A percentile compares a stretch with the other conserved stretches of the same genome.
Evolutionary conservation across 2,113 vertebrate species (phyloP).

Genomic region (Brevimyrus niger): DNA sequence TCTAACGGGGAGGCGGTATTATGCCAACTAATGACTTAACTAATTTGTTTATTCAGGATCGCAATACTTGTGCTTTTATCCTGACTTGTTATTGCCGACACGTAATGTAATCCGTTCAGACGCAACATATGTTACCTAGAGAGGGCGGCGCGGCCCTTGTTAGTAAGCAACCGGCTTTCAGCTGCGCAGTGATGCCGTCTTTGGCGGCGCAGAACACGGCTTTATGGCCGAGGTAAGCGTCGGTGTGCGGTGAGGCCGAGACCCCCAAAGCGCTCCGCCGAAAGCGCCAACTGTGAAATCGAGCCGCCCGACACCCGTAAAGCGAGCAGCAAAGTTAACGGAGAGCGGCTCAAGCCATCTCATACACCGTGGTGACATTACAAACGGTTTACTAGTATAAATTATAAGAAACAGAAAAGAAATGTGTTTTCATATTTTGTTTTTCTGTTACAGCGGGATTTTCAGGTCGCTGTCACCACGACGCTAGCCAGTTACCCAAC

Average conservation of each 20-base stretch:
- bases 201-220: background rate
- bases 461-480: background rate
- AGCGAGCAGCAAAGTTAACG: background rate
- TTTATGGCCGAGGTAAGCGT: background rate
- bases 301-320: background rate
- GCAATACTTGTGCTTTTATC: background rate
- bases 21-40: background rate
- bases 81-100: background rate
- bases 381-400: background rate
- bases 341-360: background rate
- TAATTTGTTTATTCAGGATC: background rate
- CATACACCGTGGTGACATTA: background rate
- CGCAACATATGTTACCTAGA: background rate
- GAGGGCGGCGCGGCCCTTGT: background rate
- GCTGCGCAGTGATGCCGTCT: background rate
- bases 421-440: background rate
- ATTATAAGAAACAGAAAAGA: background rate
- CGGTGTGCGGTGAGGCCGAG: background rate
- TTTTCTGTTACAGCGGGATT: background rate
- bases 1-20: background rate
- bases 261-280: background rate
- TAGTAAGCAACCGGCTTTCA: background rate
- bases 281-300: background rate
- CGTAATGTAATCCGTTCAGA: background rate
- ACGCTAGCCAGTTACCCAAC: background rate